Evolutionary conservation across 1,140 invertebrate genomes (phyloP).

Genomic region (Amphibalanus amphitrite): DNA sequence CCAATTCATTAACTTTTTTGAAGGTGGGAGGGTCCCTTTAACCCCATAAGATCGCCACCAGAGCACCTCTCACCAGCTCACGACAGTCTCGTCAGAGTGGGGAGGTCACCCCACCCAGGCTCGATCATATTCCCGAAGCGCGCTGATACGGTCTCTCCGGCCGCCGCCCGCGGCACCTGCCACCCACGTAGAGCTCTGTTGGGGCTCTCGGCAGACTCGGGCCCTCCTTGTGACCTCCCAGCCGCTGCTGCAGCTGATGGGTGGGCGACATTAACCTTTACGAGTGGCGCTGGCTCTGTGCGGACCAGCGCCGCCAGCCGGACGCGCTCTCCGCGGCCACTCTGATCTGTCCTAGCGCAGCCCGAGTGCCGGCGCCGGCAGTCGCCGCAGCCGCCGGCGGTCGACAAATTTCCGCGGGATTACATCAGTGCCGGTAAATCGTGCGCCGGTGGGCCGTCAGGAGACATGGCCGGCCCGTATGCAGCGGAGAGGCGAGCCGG

Average conservation of each 20-base stretch:
- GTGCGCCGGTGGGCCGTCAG: no score
- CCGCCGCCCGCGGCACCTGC: no score
- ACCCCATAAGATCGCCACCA: no score
- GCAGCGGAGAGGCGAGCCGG: neutral
- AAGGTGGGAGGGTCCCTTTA: no score
- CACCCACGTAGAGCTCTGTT: neutral
- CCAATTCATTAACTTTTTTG: no score
- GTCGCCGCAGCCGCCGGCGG: no score
- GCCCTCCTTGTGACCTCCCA: neutral
- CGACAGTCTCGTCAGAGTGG: no score
- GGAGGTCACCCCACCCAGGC: no score
- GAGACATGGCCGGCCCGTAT: neutral
- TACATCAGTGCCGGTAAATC: neutral
- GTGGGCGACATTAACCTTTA: neutral
- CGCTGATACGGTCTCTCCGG: no score
- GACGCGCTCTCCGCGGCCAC: neutral
- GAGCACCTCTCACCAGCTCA: no score
- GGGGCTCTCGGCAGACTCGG: neutral
- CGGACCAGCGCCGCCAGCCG: neutral
- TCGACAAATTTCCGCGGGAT: neutral
- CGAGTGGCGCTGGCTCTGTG: neutral
- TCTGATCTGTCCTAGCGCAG: neutral
- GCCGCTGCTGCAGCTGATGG: neutral
- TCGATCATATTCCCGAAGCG: no score
- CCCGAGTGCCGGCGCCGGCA: neutral